Conservation (phyloP, 2,888 invertebrate species). For the Hedya salicella region DNA sequence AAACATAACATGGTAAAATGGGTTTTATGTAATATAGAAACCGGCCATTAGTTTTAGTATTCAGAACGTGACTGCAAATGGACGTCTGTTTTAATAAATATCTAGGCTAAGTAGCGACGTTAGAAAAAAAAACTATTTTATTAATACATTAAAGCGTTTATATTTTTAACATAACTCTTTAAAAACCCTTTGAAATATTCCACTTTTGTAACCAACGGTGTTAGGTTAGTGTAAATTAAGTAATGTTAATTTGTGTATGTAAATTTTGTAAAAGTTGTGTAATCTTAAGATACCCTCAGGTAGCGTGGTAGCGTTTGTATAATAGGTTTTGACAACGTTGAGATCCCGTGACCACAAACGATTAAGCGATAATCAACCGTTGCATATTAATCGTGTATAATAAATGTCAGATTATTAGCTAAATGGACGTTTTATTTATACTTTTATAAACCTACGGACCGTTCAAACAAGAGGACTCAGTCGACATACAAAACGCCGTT, state of each 20-base stretch:
- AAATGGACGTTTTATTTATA: slow-evolving; percentile 57
- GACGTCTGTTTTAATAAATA: slow-evolving; percentile 51
- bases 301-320: slow-evolving; percentile 42
- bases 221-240: slow-evolving; percentile 59
- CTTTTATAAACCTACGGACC: neutral
- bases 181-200: slow-evolving; percentile 43
- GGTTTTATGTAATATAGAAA: neutral
- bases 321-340: slow-evolving; percentile 22
- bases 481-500: no score
- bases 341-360: slow-evolving; percentile 56
- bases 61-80: slow-evolving; percentile 50
- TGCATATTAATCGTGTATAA: slow-evolving; percentile 74
- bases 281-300: slow-evolving; percentile 49
- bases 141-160: slow-evolving; percentile 59
- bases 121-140: slow-evolving; percentile 65
- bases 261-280: slow-evolving; percentile 77
- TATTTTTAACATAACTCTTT: slow-evolving; percentile 62
- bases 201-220: slow-evolving; percentile 53
- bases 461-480: no score
- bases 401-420: slow-evolving; percentile 70
- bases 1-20: no score
- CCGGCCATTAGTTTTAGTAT: slow-evolving; percentile 38
- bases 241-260: slow-evolving; percentile 63
- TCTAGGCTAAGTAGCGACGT: slow-evolving; percentile 54
- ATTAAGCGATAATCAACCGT: slow-evolving; percentile 66